phyloP scores from a whole-genome alignment of 2,888 invertebrate species.

The Leptopilina syphax region DNA sequence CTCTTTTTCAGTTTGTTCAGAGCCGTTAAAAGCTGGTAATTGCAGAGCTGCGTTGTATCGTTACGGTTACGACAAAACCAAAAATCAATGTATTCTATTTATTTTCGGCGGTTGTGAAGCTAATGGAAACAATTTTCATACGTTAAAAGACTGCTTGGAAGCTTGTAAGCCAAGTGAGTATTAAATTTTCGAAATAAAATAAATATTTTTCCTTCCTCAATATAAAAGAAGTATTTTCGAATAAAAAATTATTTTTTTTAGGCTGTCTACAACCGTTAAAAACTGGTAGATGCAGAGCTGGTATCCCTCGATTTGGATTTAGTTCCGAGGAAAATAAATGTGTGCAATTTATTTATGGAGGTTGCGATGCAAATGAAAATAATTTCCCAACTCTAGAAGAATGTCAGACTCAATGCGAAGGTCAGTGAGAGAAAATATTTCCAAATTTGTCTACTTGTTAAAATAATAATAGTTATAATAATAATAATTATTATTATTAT shows the following conservation, averaged over 20 bases:
- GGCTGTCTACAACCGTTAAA: background rate
- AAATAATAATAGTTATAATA: no score
- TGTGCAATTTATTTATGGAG: background rate
- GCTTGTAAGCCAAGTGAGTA: constrained; percentile 4
- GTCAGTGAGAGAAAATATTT: background rate
- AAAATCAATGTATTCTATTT: background rate
- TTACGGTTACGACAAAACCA: background rate
- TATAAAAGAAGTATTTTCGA: no score
- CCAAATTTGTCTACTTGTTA: no score
- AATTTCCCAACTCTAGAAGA: background rate
- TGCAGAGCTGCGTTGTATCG: background rate
- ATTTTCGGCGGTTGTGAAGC: background rate
- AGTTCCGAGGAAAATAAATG: background rate
- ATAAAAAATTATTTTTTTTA: background rate
- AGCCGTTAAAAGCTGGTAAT: background rate
- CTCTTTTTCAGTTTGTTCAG: background rate
- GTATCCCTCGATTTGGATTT: background rate
- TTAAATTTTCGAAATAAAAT: no score
- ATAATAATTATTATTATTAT: no score
- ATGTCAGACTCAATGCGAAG: background rate
- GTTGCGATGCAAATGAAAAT: background rate
- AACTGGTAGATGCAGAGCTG: background rate
- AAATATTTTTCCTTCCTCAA: no score
- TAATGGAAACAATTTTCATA: background rate
- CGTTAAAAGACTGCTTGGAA: background rate